Base-by-base conservation (phyloP, 1,140 invertebrate species). In the Zaprionus ghesquierei region DNA sequence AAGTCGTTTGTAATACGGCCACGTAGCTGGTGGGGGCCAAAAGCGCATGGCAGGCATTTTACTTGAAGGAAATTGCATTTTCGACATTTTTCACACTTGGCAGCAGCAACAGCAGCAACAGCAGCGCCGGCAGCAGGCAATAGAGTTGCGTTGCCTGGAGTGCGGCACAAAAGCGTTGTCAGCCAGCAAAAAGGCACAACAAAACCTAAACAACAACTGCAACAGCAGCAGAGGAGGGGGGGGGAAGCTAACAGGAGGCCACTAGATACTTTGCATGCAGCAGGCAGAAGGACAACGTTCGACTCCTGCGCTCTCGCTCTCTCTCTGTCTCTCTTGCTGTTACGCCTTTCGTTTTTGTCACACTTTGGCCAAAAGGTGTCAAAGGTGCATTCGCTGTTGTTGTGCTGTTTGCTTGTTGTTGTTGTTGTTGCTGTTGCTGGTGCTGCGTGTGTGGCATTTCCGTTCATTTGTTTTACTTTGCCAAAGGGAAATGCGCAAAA, bases 51-150 rank as follows among this genome's bases (percentile, higher is more conserved):
- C 84, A 89, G 85, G 84, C 85, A 89, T 89, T 89, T 89, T 89
- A 89, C 84, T 89, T 89, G 77, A 89, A 89, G 84, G 84, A 89
- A 89, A 89, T 89, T 89, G 84, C 84, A 89, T 89, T 89, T 89
- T 89, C 84, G 84, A 89, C 84, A 89, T 89, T 89, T 89, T 89
- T 89, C 84, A 89, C 84, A 89, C 84, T 84, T 84, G 77, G 77
- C 73, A 80, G 69, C 63, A 66, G 62, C 68, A 60, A 41, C 64
- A 61, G 25, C 56, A 75, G 66, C 68, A 61, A 18, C 54, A 25
- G 33, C 25, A 22, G 54, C 23, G 61, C 35, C 61, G 65, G 46
- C 38, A 41, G 31, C 44, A 50, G 61, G 51, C 61, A 71, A 71
- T 70, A 84, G 69, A 63, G 61, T 63, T 70, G 59, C 56, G 44